phyloP scores from a whole-genome alignment of 2,113 vertebrate species.

The Oncorhynchus masou region DNA sequence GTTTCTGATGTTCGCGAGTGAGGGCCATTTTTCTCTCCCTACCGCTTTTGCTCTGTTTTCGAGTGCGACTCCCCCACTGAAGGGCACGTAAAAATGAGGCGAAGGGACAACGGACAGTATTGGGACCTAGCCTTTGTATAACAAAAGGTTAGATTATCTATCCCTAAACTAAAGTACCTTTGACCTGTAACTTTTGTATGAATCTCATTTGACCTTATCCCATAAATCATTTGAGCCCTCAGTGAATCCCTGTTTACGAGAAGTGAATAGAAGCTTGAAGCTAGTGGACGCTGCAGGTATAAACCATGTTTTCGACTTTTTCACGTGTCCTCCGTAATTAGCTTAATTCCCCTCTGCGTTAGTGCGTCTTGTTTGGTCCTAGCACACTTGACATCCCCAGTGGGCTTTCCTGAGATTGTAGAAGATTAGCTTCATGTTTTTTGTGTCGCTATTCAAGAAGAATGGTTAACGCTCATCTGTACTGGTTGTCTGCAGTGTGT shows the following conservation, averaged over 20 bases:
- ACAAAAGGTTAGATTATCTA: no score
- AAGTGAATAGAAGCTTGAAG: constrained; percentile 41
- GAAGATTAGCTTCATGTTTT: constrained; percentile 60
- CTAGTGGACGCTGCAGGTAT: constrained; percentile 55
- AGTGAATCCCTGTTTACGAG: constrained; percentile 34
- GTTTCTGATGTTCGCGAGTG: no score
- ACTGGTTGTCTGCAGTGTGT: neutral
- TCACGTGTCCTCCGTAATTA: constrained; percentile 49
- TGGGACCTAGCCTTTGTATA: no score
- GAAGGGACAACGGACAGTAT: no score
- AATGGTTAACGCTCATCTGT: constrained; percentile 54
- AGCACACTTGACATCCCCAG: constrained; percentile 44
- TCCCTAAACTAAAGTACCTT: no score
- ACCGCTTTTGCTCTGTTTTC: no score
- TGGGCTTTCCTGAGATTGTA: constrained; percentile 55
- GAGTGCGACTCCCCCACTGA: no score
- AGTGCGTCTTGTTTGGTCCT: constrained; percentile 41
- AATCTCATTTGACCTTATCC: neutral
- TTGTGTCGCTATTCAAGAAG: constrained; percentile 58
- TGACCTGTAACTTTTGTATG: no score
- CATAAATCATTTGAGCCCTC: constrained; percentile 30
- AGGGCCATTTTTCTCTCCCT: no score
- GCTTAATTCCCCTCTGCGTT: constrained; percentile 53
- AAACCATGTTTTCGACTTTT: constrained; percentile 45
- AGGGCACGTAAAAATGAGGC: no score